Conservation (phyloP, 2,888 invertebrate genomes). For the Sipha maydis region DNA sequence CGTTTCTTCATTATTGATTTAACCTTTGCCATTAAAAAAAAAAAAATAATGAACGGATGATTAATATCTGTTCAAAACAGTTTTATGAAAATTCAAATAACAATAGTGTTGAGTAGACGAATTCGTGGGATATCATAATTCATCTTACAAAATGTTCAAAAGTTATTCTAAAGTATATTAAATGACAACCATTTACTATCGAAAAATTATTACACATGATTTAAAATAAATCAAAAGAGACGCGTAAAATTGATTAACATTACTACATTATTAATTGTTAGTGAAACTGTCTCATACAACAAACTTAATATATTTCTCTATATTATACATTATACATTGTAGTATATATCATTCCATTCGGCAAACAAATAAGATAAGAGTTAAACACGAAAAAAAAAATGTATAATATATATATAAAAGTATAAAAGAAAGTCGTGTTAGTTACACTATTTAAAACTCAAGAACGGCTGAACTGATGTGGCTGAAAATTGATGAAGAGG, state of each 20-base stretch:
- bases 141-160: constrained; percentile 5
- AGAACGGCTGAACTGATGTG: no score
- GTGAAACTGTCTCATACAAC: background rate
- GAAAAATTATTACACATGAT: background rate
- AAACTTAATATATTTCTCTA: no score
- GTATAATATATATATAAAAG: no score
- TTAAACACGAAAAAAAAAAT: no score
- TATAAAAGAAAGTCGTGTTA: no score
- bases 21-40: background rate
- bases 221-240: background rate
- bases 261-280: constrained; percentile 12
- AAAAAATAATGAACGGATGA: constrained; percentile 2
- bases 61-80: constrained; percentile 34
- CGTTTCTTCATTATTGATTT: constrained; percentile 2
- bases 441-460: no score
- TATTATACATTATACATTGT: no score
- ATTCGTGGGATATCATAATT: constrained; percentile 18
- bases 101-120: constrained; percentile 14
- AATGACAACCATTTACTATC: constrained; percentile 12
- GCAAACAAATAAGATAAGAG: no score
- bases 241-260: background rate
- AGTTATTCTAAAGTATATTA: constrained; percentile 9
- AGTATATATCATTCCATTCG: no score
- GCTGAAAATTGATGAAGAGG: no score
- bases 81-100: constrained; percentile 29